Percentiles rank a stretch among this genome's conserved stretches.
phyloP scores from a whole-genome alignment of 2,113 vertebrate species.

The Notiomystis cincta region DNA sequence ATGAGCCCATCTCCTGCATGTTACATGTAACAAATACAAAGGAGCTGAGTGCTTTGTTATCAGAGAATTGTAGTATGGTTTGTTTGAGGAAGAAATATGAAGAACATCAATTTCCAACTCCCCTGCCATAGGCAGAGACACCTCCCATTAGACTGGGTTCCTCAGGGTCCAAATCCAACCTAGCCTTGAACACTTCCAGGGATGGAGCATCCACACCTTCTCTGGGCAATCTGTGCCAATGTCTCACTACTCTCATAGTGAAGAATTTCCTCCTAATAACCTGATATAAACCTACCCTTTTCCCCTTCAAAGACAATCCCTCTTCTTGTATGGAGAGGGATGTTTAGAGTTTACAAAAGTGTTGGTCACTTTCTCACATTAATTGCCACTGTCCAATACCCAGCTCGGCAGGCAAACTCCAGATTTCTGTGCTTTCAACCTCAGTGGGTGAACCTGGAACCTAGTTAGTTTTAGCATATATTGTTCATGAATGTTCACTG shows the following conservation, averaged over 20 bases:
- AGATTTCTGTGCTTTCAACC: neutral
- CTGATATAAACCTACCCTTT: neutral
- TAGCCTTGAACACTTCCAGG: neutral
- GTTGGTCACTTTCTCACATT: neutral
- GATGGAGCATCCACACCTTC: neutral
- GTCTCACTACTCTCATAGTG: neutral
- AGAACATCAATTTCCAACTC: neutral
- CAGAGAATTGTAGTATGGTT: neutral
- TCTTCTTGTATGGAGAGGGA: fast-evolving
- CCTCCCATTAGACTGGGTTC: neutral
- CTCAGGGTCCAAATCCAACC: neutral
- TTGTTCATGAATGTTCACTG: neutral
- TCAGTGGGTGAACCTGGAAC: neutral
- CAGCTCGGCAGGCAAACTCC: neutral
- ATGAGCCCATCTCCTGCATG: neutral
- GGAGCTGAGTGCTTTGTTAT: neutral
- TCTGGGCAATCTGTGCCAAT: neutral
- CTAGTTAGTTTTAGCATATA: neutral
- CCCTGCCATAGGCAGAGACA: neutral
- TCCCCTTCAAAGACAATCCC: neutral
- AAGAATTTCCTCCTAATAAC: neutral
- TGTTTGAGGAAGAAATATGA: neutral
- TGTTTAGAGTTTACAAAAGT: neutral
- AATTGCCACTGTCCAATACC: neutral
- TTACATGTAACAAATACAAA: neutral